Conservation (phyloP, 2,797 vertebrate genomes). For the Antennarius maculatus region DNA sequence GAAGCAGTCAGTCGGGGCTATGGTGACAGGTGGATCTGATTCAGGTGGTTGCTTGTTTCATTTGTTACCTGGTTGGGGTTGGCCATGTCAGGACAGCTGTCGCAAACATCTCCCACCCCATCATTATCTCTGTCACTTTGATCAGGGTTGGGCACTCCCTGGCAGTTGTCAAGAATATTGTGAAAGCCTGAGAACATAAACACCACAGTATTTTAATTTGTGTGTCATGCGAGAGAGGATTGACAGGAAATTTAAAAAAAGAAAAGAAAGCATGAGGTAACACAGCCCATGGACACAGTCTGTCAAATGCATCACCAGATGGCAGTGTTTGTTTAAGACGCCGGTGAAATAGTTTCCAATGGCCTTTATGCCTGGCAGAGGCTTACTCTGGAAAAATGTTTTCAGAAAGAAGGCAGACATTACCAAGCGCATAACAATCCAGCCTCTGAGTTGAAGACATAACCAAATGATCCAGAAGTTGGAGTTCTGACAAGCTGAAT, state of each 20-base stretch:
- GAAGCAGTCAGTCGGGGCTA: slow-evolving; percentile 13
- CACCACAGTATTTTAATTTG: slow-evolving; percentile 2
- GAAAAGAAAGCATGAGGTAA: slow-evolving; percentile 12
- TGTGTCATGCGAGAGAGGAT: slow-evolving; percentile 7
- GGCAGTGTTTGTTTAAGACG: slow-evolving; percentile 71
- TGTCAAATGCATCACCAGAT: slow-evolving; percentile 71
- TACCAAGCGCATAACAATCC: slow-evolving; percentile 73
- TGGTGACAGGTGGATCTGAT: neutral
- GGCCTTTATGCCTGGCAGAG: slow-evolving; percentile 68
- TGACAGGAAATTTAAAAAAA: slow-evolving; percentile 6
- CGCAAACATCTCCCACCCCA: slow-evolving; percentile 94
- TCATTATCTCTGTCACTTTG: slow-evolving; percentile 91
- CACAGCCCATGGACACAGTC: slow-evolving; percentile 17
- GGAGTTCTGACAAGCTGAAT: slow-evolving; percentile 49
- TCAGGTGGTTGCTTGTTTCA: slow-evolving; percentile 9
- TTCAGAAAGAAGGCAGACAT: slow-evolving; percentile 73
- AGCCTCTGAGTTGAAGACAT: slow-evolving; percentile 68
- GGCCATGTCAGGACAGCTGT: slow-evolving; percentile 92
- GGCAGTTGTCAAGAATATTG: slow-evolving; percentile 96
- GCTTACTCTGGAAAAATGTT: slow-evolving; percentile 75
- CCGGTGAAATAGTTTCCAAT: slow-evolving; percentile 81
- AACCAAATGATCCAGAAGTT: slow-evolving; percentile 68
- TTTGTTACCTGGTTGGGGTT: slow-evolving; percentile 94
- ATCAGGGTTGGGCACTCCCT: slow-evolving; percentile 86
- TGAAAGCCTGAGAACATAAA: slow-evolving; percentile 84